These are phyloP conservation scores for Thripadectes ignobilis DNA, from an alignment of 2,797 vertebrate species.

Conservation along the genomic window DNA sequence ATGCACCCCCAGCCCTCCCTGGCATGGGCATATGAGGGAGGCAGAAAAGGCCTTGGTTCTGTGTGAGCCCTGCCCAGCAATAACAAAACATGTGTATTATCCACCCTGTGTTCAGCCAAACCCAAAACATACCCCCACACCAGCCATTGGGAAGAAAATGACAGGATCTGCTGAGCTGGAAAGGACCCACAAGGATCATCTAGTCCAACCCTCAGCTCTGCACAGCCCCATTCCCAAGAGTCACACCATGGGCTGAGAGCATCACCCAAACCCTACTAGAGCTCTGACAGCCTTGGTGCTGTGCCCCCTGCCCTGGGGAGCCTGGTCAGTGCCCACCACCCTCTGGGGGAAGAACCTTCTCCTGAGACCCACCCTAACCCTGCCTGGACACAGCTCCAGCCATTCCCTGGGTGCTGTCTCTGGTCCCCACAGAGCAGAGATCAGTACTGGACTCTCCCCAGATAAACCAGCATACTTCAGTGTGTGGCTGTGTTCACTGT, in stretches of 20 bases:
- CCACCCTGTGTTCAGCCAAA: not conserved
- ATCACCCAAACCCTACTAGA: not conserved
- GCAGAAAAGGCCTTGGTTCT: not conserved
- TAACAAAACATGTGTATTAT: not conserved
- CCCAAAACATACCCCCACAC: too few relatives aligned
- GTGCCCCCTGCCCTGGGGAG: not conserved
- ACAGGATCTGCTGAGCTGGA: not conserved
- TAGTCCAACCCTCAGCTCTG: not conserved
- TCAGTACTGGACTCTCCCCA: not conserved
- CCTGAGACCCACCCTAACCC: not conserved
- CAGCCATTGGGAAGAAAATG: not conserved
- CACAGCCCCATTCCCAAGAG: not conserved
- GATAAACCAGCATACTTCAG: not conserved
- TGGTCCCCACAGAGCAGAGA: not conserved
- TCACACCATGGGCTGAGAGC: not conserved
- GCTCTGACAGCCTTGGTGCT: not conserved
- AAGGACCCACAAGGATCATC: not conserved
- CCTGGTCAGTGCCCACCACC: not conserved
- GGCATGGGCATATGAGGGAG: fast-evolving
- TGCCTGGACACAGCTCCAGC: not conserved
- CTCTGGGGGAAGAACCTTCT: not conserved
- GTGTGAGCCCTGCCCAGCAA: not conserved
- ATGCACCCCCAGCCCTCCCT: not conserved
- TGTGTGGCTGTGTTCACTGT: too few relatives aligned
- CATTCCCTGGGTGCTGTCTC: not conserved